Evolutionary conservation across 1,140 invertebrate species (phyloP), one percentile per base, ranked within the genome.

Genomic region (Dryas iulia): DNA sequence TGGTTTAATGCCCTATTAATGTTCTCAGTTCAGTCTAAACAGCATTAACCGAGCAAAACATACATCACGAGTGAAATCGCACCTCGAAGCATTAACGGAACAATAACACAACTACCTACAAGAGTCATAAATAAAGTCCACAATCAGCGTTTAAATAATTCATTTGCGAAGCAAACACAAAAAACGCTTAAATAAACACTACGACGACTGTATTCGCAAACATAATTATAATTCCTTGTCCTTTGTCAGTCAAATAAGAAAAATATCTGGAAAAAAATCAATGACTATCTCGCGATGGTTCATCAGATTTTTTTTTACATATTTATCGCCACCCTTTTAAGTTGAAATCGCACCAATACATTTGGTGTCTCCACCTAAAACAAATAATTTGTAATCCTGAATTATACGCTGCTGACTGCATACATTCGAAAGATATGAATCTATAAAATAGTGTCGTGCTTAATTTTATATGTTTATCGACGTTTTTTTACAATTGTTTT

Each of bases 351-450:
- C 77, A 63, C 79, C 87, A 87, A 87, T 89, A 85, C 83, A 82
- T 86, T 88, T 81, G 78, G 79, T 86, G 87, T 91, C 87, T 79
- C 82, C 69, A 73, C 83, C 83, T 91, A 91, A 91, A 90, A 90
- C 86, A 91, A 91, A 90, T 87, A 89, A 91, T 91, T 91, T 91
- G 87, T 91, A 91, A 88, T 86, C 84, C 87, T 90, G 89, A 91
- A 90, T 91, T 91, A 90, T 91, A 83, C 82, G 83, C 86, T 83
- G 89, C 86, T 90, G 89, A 88, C 83, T 90, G 86, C 89, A 90
- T 91, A 91, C 87, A 88, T 91, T 90, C 85, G 84, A 88, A 78
- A 85, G 89, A 91, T 91, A 90, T 85, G 86, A 82, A 91, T 91
- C 89, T 91, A 83, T 84, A 85, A 80, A 81, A 61, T 33, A 88